These are phyloP conservation scores for Agrotis exclamationis DNA, from an alignment of 2,888 invertebrate genomes.

Conservation along the genomic window DNA sequence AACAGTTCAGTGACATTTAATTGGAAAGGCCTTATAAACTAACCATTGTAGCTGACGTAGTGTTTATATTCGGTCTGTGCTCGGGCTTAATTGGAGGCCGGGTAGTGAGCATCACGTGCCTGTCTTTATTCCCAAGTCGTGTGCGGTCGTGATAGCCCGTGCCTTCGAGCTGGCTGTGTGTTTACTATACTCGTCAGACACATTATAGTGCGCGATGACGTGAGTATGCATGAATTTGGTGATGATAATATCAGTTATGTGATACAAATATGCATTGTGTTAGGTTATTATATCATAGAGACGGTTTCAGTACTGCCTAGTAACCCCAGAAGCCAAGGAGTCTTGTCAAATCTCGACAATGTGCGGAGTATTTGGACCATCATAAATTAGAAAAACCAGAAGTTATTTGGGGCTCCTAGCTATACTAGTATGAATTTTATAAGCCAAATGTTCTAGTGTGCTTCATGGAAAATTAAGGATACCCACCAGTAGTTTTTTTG, in stretches of 20 bases:
- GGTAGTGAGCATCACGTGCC: conserved; percentile 60
- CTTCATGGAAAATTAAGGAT: neutral
- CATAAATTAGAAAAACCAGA: neutral
- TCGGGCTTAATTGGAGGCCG: conserved; percentile 48
- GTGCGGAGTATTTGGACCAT: neutral
- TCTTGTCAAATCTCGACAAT: neutral
- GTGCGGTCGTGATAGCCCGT: conserved; percentile 54
- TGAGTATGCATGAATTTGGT: conserved; percentile 44
- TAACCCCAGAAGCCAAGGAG: too few species aligned
- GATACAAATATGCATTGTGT: neutral
- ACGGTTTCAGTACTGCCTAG: neutral
- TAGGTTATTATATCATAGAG: neutral
- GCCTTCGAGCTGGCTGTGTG: conserved; percentile 35
- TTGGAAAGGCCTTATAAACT: conserved; percentile 3
- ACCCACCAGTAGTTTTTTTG: neutral
- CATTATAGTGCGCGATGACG: conserved; percentile 43
- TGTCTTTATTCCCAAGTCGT: conserved; percentile 60
- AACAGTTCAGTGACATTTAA: conserved; percentile 42
- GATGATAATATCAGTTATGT: conserved; percentile 10
- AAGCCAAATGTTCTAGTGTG: neutral
- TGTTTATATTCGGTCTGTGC: conserved; percentile 54
- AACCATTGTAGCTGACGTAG: conserved; percentile 12
- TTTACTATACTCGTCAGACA: conserved; percentile 37
- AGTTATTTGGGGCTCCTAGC: neutral
- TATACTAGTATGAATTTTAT: neutral